Conservation (phyloP, 1,140 invertebrate genomes). For the Atta texana region DNA sequence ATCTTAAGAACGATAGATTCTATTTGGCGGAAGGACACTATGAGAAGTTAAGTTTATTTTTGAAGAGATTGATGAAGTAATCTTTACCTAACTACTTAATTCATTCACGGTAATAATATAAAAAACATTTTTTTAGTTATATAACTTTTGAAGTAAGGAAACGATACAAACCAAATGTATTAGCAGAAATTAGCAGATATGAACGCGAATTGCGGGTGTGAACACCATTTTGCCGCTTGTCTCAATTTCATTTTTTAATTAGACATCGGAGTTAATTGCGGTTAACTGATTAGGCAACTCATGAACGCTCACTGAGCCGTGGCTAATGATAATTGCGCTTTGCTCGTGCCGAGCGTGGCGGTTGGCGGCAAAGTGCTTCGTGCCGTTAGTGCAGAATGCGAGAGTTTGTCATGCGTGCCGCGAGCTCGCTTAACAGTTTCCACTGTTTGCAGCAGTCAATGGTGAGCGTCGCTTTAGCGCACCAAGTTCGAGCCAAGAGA, state of each 20-base stretch:
- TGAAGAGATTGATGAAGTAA: too few relatives aligned
- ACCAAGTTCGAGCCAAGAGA: conserved; percentile 1
- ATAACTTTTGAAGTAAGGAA: too few relatives aligned
- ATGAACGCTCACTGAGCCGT: neutral
- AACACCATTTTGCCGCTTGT: neutral
- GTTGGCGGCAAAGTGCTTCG: conserved; percentile 43
- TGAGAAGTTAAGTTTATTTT: too few relatives aligned
- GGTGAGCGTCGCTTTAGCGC: conserved; percentile 41
- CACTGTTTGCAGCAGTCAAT: conserved; percentile 49
- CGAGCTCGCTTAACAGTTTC: conserved; percentile 45
- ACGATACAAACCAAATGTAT: neutral
- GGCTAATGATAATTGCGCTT: conserved; percentile 61
- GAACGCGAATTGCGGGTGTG: neutral
- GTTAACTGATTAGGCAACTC: conserved; percentile 57
- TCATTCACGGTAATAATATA: too few relatives aligned
- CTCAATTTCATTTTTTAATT: conserved; percentile 48
- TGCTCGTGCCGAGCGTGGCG: conserved; percentile 1
- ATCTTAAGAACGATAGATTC: too few relatives aligned
- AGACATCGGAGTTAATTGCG: conserved; percentile 40
- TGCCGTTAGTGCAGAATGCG: conserved; percentile 43
- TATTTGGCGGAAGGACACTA: too few relatives aligned
- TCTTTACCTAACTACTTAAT: too few relatives aligned
- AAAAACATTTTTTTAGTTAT: too few relatives aligned
- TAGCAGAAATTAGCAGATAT: conserved; percentile 5
- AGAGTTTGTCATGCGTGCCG: conserved; percentile 56